Percentiles rank a stretch among this genome's conserved stretches.
These are phyloP conservation scores for Bombus pyrosoma DNA, from an alignment of 1,140 invertebrate genomes.

Conservation along the genomic window DNA sequence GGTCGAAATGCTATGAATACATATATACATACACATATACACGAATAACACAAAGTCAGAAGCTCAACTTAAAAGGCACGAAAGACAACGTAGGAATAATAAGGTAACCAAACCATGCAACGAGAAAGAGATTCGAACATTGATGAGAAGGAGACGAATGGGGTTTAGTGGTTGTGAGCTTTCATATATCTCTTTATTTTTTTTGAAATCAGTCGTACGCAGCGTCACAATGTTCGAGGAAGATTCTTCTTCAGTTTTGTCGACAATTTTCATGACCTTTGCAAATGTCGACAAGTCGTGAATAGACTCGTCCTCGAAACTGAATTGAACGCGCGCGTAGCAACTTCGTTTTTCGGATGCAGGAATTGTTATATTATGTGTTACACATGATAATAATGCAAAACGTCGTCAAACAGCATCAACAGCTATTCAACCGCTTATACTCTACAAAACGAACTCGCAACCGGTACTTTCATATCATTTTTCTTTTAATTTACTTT, in stretches of 20 bases:
- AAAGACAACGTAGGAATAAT: conserved; percentile 82
- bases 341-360: conserved; percentile 52
- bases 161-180: conserved; percentile 6
- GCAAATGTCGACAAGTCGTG: neutral
- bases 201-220: neutral
- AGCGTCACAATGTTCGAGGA: conserved; percentile 34
- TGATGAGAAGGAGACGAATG: conserved; percentile 38
- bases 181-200: neutral
- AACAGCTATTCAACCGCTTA: conserved; percentile 51
- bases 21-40: conserved; percentile 56
- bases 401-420: conserved; percentile 67
- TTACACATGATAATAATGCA: conserved; percentile 66
- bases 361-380: conserved; percentile 63
- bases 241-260: neutral
- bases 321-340: neutral
- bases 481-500: neutral
- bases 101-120: conserved; percentile 84
- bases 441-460: conserved; percentile 48
- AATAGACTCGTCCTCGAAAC: conserved; percentile 19
- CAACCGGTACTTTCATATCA: conserved; percentile 26
- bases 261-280: neutral
- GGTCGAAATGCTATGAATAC: conserved; percentile 37
- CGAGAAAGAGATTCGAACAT: conserved; percentile 74
- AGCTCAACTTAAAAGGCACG: conserved; percentile 81
- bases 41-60: conserved; percentile 75